Base-by-base conservation (phyloP, 2,797 vertebrate genomes). In the Aeoliscus strigatus region DNA sequence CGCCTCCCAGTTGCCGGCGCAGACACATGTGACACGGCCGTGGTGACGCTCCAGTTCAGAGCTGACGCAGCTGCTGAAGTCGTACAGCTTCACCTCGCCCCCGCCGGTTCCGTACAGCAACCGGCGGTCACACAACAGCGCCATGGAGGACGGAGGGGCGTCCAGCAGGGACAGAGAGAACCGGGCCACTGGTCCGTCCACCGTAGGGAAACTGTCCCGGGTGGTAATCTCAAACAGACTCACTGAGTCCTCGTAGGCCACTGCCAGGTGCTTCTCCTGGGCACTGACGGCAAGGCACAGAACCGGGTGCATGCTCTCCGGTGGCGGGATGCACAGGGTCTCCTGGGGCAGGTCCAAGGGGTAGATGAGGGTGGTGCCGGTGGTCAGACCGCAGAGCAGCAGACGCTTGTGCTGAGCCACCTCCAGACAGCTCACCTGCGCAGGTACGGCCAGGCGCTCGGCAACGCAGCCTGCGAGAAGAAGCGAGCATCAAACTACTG, bases 331-430 rank as follows among this genome's bases (percentile, higher is more conserved):
- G 58, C 86, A 86, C 9, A 88, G 59, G 0, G 81, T 88, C 1
- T 92, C 89, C 44, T 85, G 83, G 17, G 70, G 75, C 13, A 84
- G 73, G 0, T 70, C 70, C 32, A 91, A 40, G 0, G 91, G 90
- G 63, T 91, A 91, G 68, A 88, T 88, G 10, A 92, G 81, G 29
- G 90, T 73, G 0, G 86, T 86, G 11, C 91, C 92, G 0, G 87
- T 87, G 2, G 21, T 38, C 8, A 93, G 56, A 1, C 90, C 91
- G 0, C 81, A 87, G 24, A 90, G 73, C 6, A 94, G 86, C n/a
- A 92, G 69, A 6, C 79, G 73, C 13, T 75, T 88, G 35, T 74
- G 51, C 56, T 92, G 81, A 0, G 87, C 82, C 2, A 84, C 36
- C 45, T 89, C 88, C 76, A 94, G 70, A n/a, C 89, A 91, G 36